Evolutionary conservation across 2,888 invertebrate species (phyloP).

Genomic region (Dryomyza anilis): DNA sequence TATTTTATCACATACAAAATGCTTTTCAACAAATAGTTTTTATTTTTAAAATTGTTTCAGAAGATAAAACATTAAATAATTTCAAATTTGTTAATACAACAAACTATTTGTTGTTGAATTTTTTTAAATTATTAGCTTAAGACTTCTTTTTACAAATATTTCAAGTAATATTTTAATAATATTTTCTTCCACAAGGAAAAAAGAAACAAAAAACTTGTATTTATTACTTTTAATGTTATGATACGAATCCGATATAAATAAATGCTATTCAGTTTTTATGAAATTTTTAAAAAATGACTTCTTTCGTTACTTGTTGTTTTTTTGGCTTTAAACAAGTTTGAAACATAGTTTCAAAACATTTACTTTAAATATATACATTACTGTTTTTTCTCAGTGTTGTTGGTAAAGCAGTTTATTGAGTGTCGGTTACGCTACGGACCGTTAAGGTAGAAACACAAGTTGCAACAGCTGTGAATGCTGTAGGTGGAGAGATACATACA

Average conservation of each 20-base stretch:
- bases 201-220: background rate
- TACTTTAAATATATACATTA: too few species aligned
- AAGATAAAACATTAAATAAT: too few species aligned
- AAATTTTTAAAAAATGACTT: background rate
- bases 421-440: background rate
- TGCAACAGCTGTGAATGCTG: background rate
- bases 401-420: background rate
- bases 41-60: too few species aligned
- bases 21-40: too few species aligned
- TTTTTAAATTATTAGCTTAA: too few species aligned
- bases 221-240: background rate
- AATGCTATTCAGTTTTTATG: background rate
- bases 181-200: background rate
- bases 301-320: background rate
- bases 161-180: too few species aligned
- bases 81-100: too few species aligned
- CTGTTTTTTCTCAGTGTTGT: background rate
- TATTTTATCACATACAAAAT: too few species aligned
- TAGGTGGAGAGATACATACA: constrained; percentile 10
- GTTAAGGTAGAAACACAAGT: constrained; percentile 16
- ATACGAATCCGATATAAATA: background rate
- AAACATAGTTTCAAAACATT: too few species aligned
- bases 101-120: too few species aligned
- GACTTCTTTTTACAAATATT: too few species aligned
- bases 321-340: too few species aligned